Evolutionary conservation across 2,797 vertebrate species (phyloP).

Genomic region (Malurus splendens): DNA sequence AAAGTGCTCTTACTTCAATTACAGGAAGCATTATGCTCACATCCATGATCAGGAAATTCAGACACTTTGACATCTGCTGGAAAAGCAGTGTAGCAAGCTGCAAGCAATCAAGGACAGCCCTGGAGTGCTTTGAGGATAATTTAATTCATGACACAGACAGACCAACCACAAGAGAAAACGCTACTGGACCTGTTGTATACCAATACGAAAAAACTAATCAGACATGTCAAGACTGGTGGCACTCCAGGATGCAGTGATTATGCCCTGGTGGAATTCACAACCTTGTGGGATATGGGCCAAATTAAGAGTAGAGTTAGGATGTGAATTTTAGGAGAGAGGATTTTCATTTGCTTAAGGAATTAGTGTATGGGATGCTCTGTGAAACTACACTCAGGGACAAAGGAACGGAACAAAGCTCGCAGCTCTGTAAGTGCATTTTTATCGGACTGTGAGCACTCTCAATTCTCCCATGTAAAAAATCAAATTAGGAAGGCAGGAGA

Average conservation of each 20-base stretch:
- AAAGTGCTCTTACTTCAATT: neutral
- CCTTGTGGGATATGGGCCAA: too few species aligned
- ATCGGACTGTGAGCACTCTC: too few species aligned
- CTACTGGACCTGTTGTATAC: neutral
- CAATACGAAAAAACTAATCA: neutral
- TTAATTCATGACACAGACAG: neutral
- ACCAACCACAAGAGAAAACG: neutral
- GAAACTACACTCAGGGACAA: too few species aligned
- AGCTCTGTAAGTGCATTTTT: too few species aligned
- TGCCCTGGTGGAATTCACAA: too few species aligned
- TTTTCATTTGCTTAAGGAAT: too few species aligned
- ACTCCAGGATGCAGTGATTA: neutral
- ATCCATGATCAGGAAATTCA: neutral
- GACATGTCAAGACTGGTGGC: neutral
- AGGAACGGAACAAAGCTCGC: too few species aligned
- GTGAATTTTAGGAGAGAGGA: too few species aligned
- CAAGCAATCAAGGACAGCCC: neutral
- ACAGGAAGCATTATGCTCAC: neutral
- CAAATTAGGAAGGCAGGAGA: too few species aligned
- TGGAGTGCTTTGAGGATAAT: neutral
- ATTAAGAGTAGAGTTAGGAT: too few species aligned
- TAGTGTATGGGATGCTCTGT: too few species aligned
- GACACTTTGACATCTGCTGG: neutral
- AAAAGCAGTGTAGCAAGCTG: neutral
- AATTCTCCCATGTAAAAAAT: too few species aligned